Conservation (phyloP, 2,888 invertebrate species). For the Macrophya annulata region DNA sequence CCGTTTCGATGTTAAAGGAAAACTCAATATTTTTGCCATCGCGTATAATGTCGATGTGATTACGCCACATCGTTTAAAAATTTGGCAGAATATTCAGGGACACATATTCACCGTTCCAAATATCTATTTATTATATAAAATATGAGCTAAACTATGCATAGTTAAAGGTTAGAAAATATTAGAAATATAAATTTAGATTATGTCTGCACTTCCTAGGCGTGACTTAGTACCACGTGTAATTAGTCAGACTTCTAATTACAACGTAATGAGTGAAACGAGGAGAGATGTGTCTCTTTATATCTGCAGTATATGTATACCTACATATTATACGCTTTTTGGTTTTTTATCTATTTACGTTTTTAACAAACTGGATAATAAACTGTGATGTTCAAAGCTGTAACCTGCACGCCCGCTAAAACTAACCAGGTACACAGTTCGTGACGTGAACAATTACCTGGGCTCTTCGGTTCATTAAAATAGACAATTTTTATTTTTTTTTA, state of each 20-base stretch:
- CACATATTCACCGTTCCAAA: neutral
- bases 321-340: neutral
- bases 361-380: slow-evolving; percentile 32
- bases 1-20: neutral
- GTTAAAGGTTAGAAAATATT: neutral
- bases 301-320: no score
- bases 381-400: neutral
- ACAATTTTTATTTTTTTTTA: neutral
- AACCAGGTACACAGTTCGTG: neutral
- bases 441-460: slow-evolving; percentile 34
- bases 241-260: neutral
- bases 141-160: neutral
- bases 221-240: neutral
- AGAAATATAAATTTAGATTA: neutral
- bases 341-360: slow-evolving; percentile 4
- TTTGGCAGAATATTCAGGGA: neutral
- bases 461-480: slow-evolving; percentile 27
- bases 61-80: neutral
- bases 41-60: neutral
- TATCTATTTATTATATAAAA: neutral
- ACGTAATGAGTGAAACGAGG: slow-evolving; percentile 8
- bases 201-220: neutral
- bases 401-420: neutral
- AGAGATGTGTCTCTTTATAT: neutral
- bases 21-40: neutral